Evolutionary conservation across 2,797 vertebrate genomes (phyloP), one percentile per base, ranked within the genome.

Genomic region (Huso huso): DNA sequence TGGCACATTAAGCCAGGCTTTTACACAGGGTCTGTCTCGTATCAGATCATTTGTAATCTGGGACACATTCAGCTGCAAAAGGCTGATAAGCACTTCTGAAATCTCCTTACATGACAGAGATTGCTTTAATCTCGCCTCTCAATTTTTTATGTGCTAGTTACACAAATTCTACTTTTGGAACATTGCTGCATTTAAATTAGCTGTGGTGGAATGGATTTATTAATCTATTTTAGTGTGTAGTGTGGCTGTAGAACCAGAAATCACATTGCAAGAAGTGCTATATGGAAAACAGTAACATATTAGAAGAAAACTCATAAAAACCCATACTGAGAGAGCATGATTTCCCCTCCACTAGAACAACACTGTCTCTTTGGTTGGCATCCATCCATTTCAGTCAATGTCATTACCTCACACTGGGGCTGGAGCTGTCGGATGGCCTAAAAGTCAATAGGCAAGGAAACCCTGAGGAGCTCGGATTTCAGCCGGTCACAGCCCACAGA

Each of bases 11-110:
- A 78, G 79, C 67, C 77, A 64, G 67, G 11, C 1, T 69, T 78
- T 70, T 77, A 66, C 78, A 73, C 75, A 51, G 52, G 76, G 73
- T 61, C 79, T 82, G 71, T 81, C 76, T 75, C 83, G 86, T 79
- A 82, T 76, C 78, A 83, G 89, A 90, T 91, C 84, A 67, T 78
- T 82, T 90, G 86, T 90, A 91, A 87, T 87, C 86, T 81, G 73
- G 78, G 81, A 82, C 8, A 71, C 78, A 75, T 85, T 87, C 75
- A 82, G 81, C 92, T 94, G 93, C 76, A 74, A 73, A 76, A 67
- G 71, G 77, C 89, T 89, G 91, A 93, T 92, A 92, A 93, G 85
- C 72, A 60, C 78, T 79, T 81, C 70, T 75, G 72, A 82, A 84
- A 80, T 83, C 81, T 83, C 80, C 50, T 78, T 68, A 76, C 78